phyloP scores from a whole-genome alignment of 1,140 invertebrate genomes.

The Melitaea cinxia region DNA sequence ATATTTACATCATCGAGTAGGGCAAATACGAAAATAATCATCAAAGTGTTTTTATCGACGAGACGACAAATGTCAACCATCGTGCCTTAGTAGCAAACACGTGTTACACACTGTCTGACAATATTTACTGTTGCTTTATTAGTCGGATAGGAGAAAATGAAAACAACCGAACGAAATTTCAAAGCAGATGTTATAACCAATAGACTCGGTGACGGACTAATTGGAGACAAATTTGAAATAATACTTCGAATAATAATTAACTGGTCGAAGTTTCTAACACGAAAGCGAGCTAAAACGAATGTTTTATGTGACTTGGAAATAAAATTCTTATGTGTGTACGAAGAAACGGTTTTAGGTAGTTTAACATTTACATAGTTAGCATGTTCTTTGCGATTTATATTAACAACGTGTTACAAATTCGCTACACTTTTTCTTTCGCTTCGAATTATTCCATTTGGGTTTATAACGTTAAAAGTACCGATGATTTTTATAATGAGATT shows the following conservation, averaged over 20 bases:
- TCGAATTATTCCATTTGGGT: neutral
- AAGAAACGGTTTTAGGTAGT: neutral
- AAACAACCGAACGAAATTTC: conserved; percentile 65
- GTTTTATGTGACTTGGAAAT: neutral
- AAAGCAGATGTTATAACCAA: conserved; percentile 66
- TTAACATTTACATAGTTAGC: neutral
- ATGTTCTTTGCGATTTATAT: neutral
- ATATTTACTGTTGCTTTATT: conserved; percentile 78
- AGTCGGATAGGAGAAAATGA: conserved; percentile 66
- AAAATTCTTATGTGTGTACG: neutral
- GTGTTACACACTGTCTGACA: conserved; percentile 78
- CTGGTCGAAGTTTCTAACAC: conserved; percentile 15
- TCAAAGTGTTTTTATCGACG: conserved; percentile 76
- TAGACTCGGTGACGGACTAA: conserved; percentile 53
- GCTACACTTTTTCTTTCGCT: neutral
- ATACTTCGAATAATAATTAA: conserved; percentile 43
- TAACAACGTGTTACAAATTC: neutral
- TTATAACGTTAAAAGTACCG: neutral
- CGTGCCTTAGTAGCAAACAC: conserved; percentile 68
- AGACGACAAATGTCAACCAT: conserved; percentile 73
- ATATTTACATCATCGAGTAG: conserved; percentile 72
- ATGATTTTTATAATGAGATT: too few relatives aligned
- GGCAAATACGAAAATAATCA: conserved; percentile 79
- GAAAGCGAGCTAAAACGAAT: neutral
- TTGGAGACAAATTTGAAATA: conserved; percentile 59